These are phyloP conservation scores for Typhlichthys eigenmanni DNA, from an alignment of 2,797 vertebrate species.

Conservation along the genomic window DNA sequence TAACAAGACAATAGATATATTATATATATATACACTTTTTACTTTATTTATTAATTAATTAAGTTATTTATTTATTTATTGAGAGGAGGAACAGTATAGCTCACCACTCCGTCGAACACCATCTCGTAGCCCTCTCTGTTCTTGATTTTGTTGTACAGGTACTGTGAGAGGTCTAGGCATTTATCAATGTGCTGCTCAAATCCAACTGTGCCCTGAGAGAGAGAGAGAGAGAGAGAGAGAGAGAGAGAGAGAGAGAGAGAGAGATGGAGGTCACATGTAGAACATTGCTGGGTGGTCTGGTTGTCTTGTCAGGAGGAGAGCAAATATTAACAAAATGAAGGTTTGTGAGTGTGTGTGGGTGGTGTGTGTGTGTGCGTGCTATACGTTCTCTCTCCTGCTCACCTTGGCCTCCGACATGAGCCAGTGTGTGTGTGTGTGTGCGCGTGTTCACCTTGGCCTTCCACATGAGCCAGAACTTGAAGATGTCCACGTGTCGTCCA, in stretches of 20 bases:
- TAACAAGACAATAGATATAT: too few relatives aligned
- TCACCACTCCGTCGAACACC: slow-evolving; percentile 96
- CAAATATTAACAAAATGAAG: not conserved
- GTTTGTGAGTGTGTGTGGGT: not conserved
- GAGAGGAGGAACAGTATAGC: slow-evolving; percentile 20
- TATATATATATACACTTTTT: too few relatives aligned
- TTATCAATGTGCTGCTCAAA: slow-evolving; percentile 98
- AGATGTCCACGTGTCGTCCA: slow-evolving; percentile 97
- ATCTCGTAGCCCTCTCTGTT: slow-evolving; percentile 95
- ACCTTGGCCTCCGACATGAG: slow-evolving; percentile 97
- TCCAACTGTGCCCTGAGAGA: slow-evolving; percentile 88
- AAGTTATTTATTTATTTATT: not conserved
- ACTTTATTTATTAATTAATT: too few relatives aligned
- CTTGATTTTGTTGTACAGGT: slow-evolving; percentile 96
- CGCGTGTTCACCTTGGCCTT: slow-evolving; percentile 86
- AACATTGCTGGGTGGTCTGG: too few relatives aligned
- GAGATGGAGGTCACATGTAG: too few relatives aligned
- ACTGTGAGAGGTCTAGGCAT: slow-evolving; percentile 94
- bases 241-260: slow-evolving; percentile 6
- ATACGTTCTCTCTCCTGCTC: not conserved
- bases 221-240: slow-evolving; percentile 2
- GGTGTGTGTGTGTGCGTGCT: not conserved
- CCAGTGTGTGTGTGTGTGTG: slow-evolving; percentile 70
- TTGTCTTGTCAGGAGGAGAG: not conserved
- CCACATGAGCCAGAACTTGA: slow-evolving; percentile 99